These are phyloP conservation scores for Scaptomyza hsui DNA, from an alignment of 1,140 invertebrate genomes.

Conservation along the genomic window DNA sequence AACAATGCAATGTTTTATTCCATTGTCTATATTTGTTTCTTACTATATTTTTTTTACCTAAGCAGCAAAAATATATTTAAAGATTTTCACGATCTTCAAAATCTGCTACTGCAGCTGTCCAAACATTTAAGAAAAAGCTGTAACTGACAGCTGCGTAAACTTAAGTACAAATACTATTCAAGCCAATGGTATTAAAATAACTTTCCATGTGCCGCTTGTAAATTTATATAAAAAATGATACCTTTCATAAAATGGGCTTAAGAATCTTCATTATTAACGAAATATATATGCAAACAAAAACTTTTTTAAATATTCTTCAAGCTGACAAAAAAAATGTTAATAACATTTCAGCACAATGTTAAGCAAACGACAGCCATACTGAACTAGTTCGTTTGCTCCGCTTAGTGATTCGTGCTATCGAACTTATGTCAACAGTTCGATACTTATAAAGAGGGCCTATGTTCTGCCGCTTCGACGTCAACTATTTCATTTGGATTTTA, in stretches of 20 bases:
- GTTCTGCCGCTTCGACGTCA: slow-evolving; percentile 19
- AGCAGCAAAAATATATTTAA: too few relatives aligned
- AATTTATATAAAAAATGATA: too few relatives aligned
- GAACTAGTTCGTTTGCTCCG: slow-evolving; percentile 13
- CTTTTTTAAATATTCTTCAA: background rate
- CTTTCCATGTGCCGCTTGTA: background rate
- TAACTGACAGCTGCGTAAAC: background rate
- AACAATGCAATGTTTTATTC: too few relatives aligned
- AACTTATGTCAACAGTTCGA: slow-evolving; percentile 1
- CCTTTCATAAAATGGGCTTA: too few relatives aligned
- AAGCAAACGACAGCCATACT: background rate
- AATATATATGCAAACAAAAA: background rate
- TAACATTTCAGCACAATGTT: slow-evolving; percentile 5
- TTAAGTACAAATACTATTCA: background rate
- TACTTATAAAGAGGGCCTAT: slow-evolving; percentile 15
- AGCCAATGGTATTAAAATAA: slow-evolving; percentile 2
- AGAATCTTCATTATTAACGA: background rate
- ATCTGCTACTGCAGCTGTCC: background rate
- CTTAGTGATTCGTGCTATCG: slow-evolving; percentile 8
- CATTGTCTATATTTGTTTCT: too few relatives aligned
- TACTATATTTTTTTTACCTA: too few relatives aligned
- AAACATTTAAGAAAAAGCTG: background rate
- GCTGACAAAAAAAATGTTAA: background rate
- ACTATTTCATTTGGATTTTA: slow-evolving; percentile 69
- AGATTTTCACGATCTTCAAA: too few relatives aligned